These are phyloP conservation scores for Proales similis DNA, from an alignment of 1,140 invertebrate genomes.

Conservation along the genomic window DNA sequence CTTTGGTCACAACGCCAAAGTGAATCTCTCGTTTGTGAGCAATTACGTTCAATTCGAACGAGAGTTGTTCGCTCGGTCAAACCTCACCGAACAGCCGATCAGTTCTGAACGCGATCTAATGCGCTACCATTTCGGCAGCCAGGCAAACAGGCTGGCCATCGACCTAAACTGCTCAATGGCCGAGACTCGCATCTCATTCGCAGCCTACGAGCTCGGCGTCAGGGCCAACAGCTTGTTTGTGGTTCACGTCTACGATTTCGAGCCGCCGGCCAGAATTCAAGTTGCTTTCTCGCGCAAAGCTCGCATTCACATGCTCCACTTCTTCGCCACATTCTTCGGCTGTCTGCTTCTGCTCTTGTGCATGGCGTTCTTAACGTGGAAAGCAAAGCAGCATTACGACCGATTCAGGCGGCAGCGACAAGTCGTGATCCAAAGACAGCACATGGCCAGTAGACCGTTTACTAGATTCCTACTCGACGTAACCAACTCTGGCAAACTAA, in stretches of 20 bases:
- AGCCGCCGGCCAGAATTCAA: slow-evolving; percentile 14
- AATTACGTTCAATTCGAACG: not conserved
- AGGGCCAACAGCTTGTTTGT: too few relatives aligned
- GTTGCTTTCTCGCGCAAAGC: slow-evolving; percentile 34
- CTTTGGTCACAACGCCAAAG: not conserved
- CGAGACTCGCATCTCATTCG: too few relatives aligned
- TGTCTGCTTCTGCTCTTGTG: slow-evolving; percentile 13
- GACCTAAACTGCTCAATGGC: too few relatives aligned
- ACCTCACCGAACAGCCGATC: too few relatives aligned
- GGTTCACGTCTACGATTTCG: slow-evolving; percentile 19
- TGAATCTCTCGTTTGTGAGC: slow-evolving; percentile 15
- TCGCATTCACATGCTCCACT: slow-evolving; percentile 21
- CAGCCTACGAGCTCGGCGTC: too few relatives aligned
- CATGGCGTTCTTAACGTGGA: slow-evolving; percentile 33
- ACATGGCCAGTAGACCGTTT: slow-evolving; percentile 34
- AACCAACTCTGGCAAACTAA: not conserved
- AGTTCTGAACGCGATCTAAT: too few relatives aligned
- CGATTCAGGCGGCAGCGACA: slow-evolving; percentile 32
- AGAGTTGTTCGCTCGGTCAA: too few relatives aligned
- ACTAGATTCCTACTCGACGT: slow-evolving; percentile 12
- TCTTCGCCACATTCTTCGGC: slow-evolving; percentile 33
- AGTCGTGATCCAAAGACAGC: slow-evolving; percentile 34
- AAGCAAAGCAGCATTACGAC: slow-evolving; percentile 28
- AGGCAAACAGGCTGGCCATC: too few relatives aligned
- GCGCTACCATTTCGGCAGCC: too few relatives aligned